These are phyloP conservation scores for Phataginus tricuspis DNA, from an alignment of 2,797 vertebrate species.

Conservation along the genomic window DNA sequence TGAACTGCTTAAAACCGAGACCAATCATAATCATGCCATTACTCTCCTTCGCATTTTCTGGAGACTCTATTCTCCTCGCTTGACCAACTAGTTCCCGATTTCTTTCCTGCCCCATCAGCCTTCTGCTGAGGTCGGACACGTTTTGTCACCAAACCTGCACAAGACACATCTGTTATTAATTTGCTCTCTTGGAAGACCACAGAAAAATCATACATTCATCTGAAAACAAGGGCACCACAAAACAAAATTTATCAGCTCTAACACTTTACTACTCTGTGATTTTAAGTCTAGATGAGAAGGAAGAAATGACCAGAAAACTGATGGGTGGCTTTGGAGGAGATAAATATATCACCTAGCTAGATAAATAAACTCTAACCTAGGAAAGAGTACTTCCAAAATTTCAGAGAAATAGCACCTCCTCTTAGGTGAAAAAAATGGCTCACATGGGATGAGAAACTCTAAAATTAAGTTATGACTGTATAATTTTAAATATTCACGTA, in stretches of 20 bases:
- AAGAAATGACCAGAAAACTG: neutral
- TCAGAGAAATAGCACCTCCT: neutral
- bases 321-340: neutral
- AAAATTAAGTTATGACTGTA: slow-evolving; percentile 32
- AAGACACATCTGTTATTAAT: neutral
- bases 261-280: neutral
- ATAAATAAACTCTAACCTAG: neutral
- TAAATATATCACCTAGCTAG: slow-evolving; percentile 8
- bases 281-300: neutral
- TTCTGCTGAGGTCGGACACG: neutral
- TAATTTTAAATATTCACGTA: neutral
- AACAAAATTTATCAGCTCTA: neutral
- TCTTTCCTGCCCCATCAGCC: neutral
- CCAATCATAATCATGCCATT: neutral
- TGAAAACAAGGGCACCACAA: neutral
- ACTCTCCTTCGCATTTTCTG: neutral
- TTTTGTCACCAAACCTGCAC: neutral
- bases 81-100: neutral
- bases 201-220: neutral
- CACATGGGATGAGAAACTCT: neutral
- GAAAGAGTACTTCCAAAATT: neutral
- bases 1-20: neutral
- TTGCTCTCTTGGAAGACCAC: neutral
- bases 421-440: neutral
- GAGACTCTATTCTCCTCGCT: neutral